Evolutionary conservation across 2,888 invertebrate genomes (phyloP), one percentile per base, ranked within the genome.

Genomic region (Lepeophtheirus nordmannii): DNA sequence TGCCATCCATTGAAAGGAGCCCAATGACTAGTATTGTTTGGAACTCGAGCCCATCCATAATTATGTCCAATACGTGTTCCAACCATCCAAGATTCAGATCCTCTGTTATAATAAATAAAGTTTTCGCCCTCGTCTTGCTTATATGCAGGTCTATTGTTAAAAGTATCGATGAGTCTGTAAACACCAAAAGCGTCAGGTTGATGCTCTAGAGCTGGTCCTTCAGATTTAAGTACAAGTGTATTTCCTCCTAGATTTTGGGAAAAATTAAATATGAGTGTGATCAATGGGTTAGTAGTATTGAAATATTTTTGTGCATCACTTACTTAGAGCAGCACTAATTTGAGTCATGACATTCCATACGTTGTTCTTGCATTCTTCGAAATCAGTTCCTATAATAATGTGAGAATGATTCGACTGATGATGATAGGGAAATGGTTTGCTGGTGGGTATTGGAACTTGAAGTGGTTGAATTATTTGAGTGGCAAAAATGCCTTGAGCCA

Each of bases 91-190:
- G 57, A 20, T 14, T 57, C 14, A 11, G 20, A 23, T 30, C 23
- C 57, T 22, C 10, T 14, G 22, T 20, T 22, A 57, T 62, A 62
- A 40, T 62, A 62, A 22, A 62, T 40, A 17, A 40, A 62, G 17
- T 62, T 38, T 40, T 62, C 62, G 11, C 62, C 62, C 10, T 38
- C 62, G 62, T 62, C 62, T 38, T 62, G 62, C n/a, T 62, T 62
- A 41, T 62, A 62, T 9, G 40, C 62, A 17, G 62, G 62, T 11
- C 41, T 37, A 41, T 62, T 38, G 40, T 62, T 62, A 41, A 40
- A 62, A 17, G 20, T n/a, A n/a, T 62, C 62, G 20, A 62, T 41
- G 10, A 62, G 20, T 41, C 62, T 38, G 39, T 62, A 62, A 11
- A 41, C 40, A 17, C 62, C 62, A 38, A 62, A 14, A 20, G 20